Conservation (phyloP, 2,113 vertebrate genomes). For the Alectura lathami region DNA sequence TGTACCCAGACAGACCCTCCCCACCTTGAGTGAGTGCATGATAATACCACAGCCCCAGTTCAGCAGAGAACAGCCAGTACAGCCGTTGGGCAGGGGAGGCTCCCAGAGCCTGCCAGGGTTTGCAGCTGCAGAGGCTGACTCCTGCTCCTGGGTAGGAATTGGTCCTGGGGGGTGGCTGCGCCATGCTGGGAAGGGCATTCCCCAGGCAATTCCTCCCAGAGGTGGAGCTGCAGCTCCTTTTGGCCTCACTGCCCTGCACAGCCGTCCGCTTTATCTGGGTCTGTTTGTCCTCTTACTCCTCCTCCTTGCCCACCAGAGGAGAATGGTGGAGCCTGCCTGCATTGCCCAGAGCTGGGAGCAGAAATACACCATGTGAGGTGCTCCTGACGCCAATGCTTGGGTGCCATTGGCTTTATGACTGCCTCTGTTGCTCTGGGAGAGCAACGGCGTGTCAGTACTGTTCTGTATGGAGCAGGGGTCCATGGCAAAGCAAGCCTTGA, state of each 20-base stretch:
- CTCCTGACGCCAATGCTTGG: neutral
- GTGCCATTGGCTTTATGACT: neutral
- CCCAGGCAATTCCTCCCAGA: conserved; percentile 21
- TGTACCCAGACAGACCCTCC: neutral
- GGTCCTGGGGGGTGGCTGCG: neutral
- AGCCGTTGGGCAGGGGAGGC: conserved; percentile 11
- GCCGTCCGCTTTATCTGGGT: neutral
- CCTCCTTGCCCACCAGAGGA: neutral
- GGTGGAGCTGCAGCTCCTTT: neutral
- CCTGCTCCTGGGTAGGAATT: neutral
- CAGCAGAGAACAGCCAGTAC: conserved; percentile 49
- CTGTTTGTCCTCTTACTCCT: neutral
- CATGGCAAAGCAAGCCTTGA: neutral
- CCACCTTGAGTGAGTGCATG: neutral
- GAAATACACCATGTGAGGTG: fast-evolving
- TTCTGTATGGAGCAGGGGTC: neutral
- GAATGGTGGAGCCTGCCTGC: neutral
- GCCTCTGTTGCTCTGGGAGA: neutral
- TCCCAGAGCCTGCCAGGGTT: neutral
- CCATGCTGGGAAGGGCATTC: neutral
- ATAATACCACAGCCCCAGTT: neutral
- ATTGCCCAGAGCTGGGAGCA: neutral
- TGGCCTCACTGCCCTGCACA: neutral
- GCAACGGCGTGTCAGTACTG: neutral
- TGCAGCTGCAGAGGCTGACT: conserved; percentile 47